A percentile compares a stretch with the other conserved stretches of the same genome.
phyloP scores from a whole-genome alignment of 2,797 vertebrate genomes.

The Darevskia nairensis region DNA sequence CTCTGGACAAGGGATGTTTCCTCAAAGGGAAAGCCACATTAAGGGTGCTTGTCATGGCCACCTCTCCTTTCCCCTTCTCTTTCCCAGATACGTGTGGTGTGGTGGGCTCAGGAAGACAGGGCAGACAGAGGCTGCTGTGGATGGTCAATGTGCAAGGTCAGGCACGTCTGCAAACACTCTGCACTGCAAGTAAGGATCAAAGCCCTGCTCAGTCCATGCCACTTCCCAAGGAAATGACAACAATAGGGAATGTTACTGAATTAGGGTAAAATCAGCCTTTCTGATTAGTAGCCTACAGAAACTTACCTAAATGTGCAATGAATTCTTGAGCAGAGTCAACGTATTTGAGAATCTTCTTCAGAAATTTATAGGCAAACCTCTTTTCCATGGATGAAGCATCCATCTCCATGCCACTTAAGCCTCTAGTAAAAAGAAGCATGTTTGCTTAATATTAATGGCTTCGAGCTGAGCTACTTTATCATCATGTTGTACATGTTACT shows the following conservation, averaged over 20 bases:
- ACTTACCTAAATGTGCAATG: conserved; percentile 93
- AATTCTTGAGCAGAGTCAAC: conserved; percentile 98
- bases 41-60: background rate
- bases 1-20: background rate
- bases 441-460: background rate
- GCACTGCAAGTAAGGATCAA: background rate
- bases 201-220: too few species aligned
- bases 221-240: background rate
- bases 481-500: background rate
- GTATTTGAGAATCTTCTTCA: conserved; percentile 97
- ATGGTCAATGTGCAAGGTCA: background rate
- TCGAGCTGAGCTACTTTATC: background rate
- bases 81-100: background rate
- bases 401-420: conserved; percentile 90
- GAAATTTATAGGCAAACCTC: conserved; percentile 96
- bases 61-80: background rate
- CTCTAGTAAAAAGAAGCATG: conserved; percentile 76
- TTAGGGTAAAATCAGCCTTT: background rate
- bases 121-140: too few species aligned
- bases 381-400: conserved; percentile 98
- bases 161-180: background rate
- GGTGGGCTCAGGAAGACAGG: too few species aligned
- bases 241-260: background rate
- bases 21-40: background rate
- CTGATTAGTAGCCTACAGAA: background rate